These are phyloP conservation scores for Amphiprion ocellaris DNA, from an alignment of 2,113 vertebrate species.

Conservation along the genomic window DNA sequence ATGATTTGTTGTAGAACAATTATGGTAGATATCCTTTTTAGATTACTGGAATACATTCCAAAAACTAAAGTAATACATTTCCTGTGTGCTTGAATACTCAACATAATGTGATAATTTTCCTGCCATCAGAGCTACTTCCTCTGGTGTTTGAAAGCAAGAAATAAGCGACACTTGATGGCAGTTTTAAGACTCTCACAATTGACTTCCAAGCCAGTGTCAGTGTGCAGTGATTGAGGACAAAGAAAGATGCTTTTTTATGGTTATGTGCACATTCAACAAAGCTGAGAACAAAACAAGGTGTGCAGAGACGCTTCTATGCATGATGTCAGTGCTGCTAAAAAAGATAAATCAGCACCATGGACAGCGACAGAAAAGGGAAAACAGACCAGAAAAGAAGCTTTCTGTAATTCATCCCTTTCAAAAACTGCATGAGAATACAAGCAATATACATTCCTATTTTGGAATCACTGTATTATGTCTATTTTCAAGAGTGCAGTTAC, in stretches of 20 bases:
- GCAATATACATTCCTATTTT: no score
- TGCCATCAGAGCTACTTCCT: not conserved
- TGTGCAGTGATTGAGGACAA: not conserved
- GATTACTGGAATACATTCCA: no score
- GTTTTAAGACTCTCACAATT: not conserved
- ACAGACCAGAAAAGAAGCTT: no score
- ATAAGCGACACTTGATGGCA: not conserved
- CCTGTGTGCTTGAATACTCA: no score
- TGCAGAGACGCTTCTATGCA: not conserved
- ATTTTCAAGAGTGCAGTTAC: no score
- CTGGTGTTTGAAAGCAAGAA: not conserved
- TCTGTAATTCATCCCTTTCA: no score
- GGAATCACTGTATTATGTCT: no score
- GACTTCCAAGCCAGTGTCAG: not conserved
- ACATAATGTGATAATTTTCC: not conserved
- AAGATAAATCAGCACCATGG: not conserved
- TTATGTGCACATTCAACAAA: not conserved
- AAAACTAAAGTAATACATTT: no score
- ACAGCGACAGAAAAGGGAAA: not conserved
- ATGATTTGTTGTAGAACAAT: no score
- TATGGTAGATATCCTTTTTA: no score
- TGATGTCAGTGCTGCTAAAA: not conserved
- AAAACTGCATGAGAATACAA: no score
- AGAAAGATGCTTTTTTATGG: not conserved
- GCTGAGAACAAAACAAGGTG: not conserved